A percentile compares a stretch with the other conserved stretches of the same genome.
These are phyloP conservation scores for Gallinago paraguaiae DNA, from an alignment of 2,113 vertebrate genomes.

Conservation along the genomic window DNA sequence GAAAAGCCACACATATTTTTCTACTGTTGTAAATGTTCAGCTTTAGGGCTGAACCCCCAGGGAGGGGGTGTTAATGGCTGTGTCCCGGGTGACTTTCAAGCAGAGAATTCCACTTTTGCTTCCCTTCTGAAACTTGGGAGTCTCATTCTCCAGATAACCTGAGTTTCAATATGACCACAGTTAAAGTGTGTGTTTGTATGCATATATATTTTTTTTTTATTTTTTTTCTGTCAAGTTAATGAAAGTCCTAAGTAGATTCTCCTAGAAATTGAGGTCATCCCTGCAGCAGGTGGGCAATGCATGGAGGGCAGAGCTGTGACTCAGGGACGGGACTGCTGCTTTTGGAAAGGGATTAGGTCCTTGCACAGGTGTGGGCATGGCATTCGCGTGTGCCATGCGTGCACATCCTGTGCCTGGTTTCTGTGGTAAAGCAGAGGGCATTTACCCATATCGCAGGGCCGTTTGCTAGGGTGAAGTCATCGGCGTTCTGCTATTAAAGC, in stretches of 20 bases:
- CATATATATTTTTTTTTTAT: too few relatives aligned
- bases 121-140: not conserved
- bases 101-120: slow-evolving; percentile 8
- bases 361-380: not conserved
- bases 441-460: not conserved
- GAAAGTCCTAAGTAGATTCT: not conserved
- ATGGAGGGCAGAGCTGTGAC: not conserved
- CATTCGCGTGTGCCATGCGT: not conserved
- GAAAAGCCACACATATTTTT: slow-evolving; percentile 6
- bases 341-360: not conserved
- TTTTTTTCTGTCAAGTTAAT: not conserved
- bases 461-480: not conserved
- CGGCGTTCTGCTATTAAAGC: not conserved
- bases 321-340: not conserved
- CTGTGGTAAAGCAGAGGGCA: not conserved
- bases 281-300: not conserved
- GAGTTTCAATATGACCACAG: not conserved
- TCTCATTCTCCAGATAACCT: not conserved
- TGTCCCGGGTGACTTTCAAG: not conserved
- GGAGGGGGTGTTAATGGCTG: not conserved
- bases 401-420: not conserved
- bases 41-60: not conserved
- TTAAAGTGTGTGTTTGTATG: not conserved
- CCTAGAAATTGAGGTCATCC: not conserved
- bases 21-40: not conserved